Conservation (phyloP, 2,113 vertebrate species). For the Thunnus thynnus region DNA sequence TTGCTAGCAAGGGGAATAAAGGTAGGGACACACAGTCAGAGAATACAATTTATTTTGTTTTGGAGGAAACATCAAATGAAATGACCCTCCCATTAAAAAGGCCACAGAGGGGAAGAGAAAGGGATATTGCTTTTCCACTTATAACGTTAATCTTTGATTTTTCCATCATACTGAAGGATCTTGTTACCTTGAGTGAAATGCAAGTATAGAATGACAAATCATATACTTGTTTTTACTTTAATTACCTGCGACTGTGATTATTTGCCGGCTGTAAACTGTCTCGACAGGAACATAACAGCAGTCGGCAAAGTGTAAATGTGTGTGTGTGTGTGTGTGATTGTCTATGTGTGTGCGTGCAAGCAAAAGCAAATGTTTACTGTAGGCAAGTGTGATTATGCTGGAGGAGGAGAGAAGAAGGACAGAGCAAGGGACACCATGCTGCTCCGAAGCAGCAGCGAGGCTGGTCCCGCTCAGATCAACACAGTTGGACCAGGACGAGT, state of each 20-base stretch:
- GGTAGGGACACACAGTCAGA: constrained; percentile 63
- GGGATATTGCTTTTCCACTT: constrained; percentile 82
- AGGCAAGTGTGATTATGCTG: constrained; percentile 56
- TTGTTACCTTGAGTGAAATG: constrained; percentile 22
- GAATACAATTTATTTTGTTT: constrained; percentile 82
- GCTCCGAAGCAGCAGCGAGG: constrained; percentile 50
- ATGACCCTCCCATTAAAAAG: constrained; percentile 81
- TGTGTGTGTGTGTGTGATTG: constrained; percentile 24
- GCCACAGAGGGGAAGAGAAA: constrained; percentile 68
- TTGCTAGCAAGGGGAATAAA: constrained; percentile 80
- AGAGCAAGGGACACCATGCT: constrained; percentile 49
- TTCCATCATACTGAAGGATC: constrained; percentile 58
- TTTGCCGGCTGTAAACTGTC: constrained; percentile 37
- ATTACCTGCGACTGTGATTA: constrained; percentile 56
- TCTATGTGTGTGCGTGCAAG: not conserved
- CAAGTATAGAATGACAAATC: constrained; percentile 28
- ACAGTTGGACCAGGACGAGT: constrained; percentile 32
- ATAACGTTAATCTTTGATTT: constrained; percentile 76
- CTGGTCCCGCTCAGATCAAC: constrained; percentile 47
- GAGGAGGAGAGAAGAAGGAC: constrained; percentile 53
- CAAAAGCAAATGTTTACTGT: constrained; percentile 66
- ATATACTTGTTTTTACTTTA: constrained; percentile 21
- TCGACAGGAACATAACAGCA: constrained; percentile 42
- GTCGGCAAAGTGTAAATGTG: constrained; percentile 58
- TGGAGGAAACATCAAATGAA: constrained; percentile 78